phyloP scores from a whole-genome alignment of 2,797 vertebrate genomes.

The Podarcis lilfordi region DNA sequence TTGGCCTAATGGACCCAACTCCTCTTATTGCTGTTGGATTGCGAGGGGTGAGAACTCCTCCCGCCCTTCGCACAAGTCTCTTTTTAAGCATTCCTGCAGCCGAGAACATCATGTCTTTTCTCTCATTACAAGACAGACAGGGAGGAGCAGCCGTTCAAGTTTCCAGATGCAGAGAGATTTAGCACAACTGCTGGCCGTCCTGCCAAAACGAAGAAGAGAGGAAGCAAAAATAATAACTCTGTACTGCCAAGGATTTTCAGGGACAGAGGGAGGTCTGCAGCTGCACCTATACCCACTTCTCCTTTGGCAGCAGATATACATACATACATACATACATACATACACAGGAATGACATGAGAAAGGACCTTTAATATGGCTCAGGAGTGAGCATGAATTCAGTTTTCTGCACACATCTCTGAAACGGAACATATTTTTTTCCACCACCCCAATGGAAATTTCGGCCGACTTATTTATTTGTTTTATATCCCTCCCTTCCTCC shows the following conservation, averaged over 20 bases:
- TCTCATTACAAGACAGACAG: slow-evolving; percentile 18
- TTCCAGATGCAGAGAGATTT: slow-evolving; percentile 22
- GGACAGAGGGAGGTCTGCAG: neutral
- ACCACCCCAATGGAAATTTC: slow-evolving; percentile 16
- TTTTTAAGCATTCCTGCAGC: slow-evolving; percentile 21
- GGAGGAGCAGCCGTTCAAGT: slow-evolving; percentile 8
- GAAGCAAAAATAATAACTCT: neutral
- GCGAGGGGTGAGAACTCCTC: neutral
- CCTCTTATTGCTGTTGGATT: too few species aligned
- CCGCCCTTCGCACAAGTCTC: neutral
- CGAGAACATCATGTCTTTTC: slow-evolving; percentile 22
- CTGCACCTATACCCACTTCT: neutral
- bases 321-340: too few species aligned
- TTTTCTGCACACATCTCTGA: neutral
- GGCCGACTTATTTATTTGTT: neutral
- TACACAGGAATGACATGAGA: neutral
- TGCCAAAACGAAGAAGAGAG: neutral
- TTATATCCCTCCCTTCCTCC: too few species aligned
- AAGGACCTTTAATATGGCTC: neutral
- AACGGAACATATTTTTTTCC: neutral
- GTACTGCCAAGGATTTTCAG: neutral
- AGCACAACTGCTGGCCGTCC: neutral
- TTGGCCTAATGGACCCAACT: too few species aligned
- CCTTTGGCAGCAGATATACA: neutral
- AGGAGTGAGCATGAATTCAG: neutral